Evolutionary conservation across 2,797 vertebrate genomes (phyloP), one percentile per base, ranked within the genome.

Genomic region (Karalla daura): DNA sequence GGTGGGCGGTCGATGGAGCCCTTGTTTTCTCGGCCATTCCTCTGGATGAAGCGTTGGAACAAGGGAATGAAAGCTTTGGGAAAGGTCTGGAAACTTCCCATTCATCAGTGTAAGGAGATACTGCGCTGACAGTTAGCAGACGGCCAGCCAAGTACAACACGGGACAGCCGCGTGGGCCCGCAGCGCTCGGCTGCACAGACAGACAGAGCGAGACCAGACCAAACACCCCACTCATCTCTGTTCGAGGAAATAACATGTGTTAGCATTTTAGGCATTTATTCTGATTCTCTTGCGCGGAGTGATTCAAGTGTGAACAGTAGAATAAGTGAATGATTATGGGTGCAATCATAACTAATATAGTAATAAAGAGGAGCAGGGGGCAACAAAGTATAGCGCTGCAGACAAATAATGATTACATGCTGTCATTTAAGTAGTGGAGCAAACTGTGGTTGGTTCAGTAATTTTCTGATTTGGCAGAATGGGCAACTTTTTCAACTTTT

Each of bases 101-200:
- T 93, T 92, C 89, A 91, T 93, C 91, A 93, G 87, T 84, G 91
- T 87, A 93, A 91, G 92, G 83, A 93, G 92, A 94, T 93, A 93
- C 90, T 74, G 87, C 81, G 89, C 88, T 93, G 93, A 93, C 91
- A 93, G 89, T 86, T 84, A 88, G 83, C 87, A 77, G 85, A 89
- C 75, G 45, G 84, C 76, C 76, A 45, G 93, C 93, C 92, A 94
- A 94, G 83, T 86, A 93, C 89, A 94, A 94, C 90, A 93, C 73
- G 68, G 73, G 86, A 86, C 76, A 52, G 87, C 85, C 84, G 77
- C 81, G 83, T 85, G 81, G 83, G 86, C 82, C 77, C n/a, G 40
- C 71, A 76, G 79, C 30, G 49, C 80, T 74, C 39, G 47, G 73
- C 76, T 76, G 66, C 45, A 55, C 79, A 84, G 88, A 86, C 74